Conservation (phyloP, 2,888 invertebrate species). For the Heliconius ethilla region DNA sequence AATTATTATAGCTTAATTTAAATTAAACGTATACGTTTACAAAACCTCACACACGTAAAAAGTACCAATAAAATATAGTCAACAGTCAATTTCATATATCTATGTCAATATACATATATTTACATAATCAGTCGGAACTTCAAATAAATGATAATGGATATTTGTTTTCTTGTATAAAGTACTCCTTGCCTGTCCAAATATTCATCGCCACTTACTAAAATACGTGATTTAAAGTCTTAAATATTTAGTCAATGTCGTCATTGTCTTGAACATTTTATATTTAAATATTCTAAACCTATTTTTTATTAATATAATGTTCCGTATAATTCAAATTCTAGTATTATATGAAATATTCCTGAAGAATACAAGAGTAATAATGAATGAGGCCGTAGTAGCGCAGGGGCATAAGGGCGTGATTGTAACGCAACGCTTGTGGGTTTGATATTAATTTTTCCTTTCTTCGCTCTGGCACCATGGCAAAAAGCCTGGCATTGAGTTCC, state of each 20-base stretch:
- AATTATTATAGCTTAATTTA: neutral
- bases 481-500: no score
- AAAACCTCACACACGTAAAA: neutral
- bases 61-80: neutral
- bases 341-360: no score
- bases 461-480: no score
- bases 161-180: conserved; percentile 25
- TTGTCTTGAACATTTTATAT: neutral
- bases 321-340: conserved; percentile 18
- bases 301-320: no score
- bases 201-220: conserved; percentile 12
- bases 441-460: no score
- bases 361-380: no score
- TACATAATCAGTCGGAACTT: conserved; percentile 4
- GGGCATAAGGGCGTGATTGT: no score
- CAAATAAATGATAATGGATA: conserved; percentile 30
- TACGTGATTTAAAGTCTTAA: conserved; percentile 16
- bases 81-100: conserved; percentile 4
- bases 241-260: neutral
- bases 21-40: neutral
- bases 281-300: neutral
- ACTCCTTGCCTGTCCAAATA: conserved; percentile 19
- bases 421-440: no score
- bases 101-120: conserved; percentile 2
- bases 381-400: no score